Conservation (phyloP, 2,797 vertebrate species). For the Sebastes aleutianus region DNA sequence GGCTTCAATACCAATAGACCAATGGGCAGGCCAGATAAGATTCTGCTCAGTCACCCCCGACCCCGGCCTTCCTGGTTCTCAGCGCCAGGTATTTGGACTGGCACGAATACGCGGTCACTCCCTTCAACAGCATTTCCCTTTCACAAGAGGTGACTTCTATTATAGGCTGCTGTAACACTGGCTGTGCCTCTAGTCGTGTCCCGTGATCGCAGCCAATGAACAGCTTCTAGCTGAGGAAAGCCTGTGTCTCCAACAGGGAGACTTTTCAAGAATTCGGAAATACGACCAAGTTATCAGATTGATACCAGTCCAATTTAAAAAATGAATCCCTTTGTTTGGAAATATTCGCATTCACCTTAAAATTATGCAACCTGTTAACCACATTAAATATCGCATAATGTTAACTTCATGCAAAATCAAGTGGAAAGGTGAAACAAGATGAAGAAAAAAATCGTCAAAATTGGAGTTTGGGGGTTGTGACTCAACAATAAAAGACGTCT, state of each 20-base stretch:
- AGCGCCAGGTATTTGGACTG: slow-evolving; percentile 79
- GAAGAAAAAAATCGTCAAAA: neutral
- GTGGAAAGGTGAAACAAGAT: neutral
- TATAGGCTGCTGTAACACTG: slow-evolving; percentile 43
- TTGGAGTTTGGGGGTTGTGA: slow-evolving; percentile 3
- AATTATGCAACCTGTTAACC: too few relatives aligned
- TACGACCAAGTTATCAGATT: neutral
- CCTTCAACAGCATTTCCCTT: slow-evolving; percentile 75
- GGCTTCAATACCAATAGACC: slow-evolving; percentile 52
- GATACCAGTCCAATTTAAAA: neutral
- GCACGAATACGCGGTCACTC: slow-evolving; percentile 70
- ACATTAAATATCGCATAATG: neutral
- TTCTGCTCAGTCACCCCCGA: slow-evolving; percentile 74
- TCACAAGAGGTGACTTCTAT: slow-evolving; percentile 68
- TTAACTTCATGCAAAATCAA: neutral
- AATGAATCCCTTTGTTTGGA: neutral
- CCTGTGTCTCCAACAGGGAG: neutral
- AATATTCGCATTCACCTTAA: neutral
- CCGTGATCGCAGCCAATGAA: slow-evolving; percentile 3
- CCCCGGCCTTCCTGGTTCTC: slow-evolving; percentile 77
- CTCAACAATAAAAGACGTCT: slow-evolving; percentile 45
- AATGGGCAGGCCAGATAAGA: slow-evolving; percentile 72
- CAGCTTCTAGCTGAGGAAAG: neutral
- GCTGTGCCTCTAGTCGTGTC: slow-evolving; percentile 2
- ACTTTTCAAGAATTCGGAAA: neutral